Conservation (phyloP, 2,888 invertebrate genomes). For the Hecatera dysodea region DNA sequence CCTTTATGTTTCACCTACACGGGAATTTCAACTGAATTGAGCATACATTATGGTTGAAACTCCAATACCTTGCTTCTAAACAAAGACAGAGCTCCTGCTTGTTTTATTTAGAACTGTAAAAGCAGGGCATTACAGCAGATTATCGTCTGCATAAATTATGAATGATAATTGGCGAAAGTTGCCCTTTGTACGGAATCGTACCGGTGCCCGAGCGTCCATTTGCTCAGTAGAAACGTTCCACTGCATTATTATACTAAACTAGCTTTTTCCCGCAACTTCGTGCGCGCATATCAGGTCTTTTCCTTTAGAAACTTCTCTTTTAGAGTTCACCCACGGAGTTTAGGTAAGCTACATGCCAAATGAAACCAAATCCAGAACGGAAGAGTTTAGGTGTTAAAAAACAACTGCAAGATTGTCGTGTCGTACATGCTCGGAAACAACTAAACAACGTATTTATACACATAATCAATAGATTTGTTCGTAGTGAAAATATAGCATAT, state of each 20-base stretch:
- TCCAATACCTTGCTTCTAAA: neutral
- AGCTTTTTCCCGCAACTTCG: too few species aligned
- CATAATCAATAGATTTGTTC: too few species aligned
- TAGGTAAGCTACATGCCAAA: too few species aligned
- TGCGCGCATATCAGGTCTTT: too few species aligned
- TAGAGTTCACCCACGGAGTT: too few species aligned
- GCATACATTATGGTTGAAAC: neutral
- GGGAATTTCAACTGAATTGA: constrained; percentile 10
- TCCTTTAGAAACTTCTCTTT: too few species aligned
- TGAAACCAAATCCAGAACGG: too few species aligned
- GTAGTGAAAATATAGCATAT: too few species aligned
- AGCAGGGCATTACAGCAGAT: neutral
- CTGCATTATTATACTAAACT: constrained; percentile 34
- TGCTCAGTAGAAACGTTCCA: constrained; percentile 28
- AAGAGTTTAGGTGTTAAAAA: too few species aligned
- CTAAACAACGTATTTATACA: too few species aligned
- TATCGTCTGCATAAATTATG: constrained; percentile 11
- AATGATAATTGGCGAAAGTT: constrained; percentile 57
- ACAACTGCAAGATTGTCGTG: too few species aligned
- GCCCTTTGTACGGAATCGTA: constrained; percentile 57
- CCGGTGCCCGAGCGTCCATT: constrained; percentile 38
- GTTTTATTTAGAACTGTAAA: constrained; percentile 28
- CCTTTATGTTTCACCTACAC: constrained; percentile 28
- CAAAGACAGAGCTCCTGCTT: constrained; percentile 8
- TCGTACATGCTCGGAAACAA: too few species aligned